Evolutionary conservation across 2,888 invertebrate species (phyloP).

Genomic region (Magallana nippona): DNA sequence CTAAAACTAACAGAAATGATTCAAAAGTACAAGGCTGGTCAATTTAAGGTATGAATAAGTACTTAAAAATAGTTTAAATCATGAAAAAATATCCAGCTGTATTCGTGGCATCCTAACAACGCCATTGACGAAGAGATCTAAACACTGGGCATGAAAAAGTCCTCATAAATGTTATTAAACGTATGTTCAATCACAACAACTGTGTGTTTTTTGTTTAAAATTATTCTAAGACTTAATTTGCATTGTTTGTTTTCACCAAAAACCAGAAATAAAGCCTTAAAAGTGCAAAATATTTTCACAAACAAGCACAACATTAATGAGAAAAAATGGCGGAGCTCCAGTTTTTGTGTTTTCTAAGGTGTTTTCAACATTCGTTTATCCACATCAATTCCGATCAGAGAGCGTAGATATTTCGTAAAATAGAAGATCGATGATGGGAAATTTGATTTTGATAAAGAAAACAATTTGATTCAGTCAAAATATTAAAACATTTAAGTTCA

Average conservation of each 20-base stretch:
- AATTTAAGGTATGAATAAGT: background rate
- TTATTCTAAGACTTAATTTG: background rate
- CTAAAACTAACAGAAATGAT: background rate
- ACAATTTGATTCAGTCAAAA: background rate
- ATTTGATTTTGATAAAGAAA: background rate
- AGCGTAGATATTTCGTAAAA: background rate
- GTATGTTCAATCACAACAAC: background rate
- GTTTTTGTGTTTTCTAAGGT: constrained; percentile 25
- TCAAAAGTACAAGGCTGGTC: background rate
- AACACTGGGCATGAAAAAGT: background rate
- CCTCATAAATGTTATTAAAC: background rate
- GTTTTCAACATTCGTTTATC: background rate
- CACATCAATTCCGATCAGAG: background rate
- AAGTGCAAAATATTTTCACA: background rate
- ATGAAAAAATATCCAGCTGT: background rate
- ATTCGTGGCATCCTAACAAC: background rate
- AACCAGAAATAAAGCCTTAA: background rate
- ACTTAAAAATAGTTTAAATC: background rate
- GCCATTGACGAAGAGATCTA: background rate
- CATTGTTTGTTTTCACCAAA: background rate
- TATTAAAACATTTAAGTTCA: constrained; percentile 3
- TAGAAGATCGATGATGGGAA: background rate
- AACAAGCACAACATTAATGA: background rate
- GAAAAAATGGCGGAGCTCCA: constrained; percentile 30
- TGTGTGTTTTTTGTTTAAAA: background rate